Evolutionary conservation across 2,113 vertebrate genomes (phyloP).

Genomic region (Manacus vitellinus): DNA sequence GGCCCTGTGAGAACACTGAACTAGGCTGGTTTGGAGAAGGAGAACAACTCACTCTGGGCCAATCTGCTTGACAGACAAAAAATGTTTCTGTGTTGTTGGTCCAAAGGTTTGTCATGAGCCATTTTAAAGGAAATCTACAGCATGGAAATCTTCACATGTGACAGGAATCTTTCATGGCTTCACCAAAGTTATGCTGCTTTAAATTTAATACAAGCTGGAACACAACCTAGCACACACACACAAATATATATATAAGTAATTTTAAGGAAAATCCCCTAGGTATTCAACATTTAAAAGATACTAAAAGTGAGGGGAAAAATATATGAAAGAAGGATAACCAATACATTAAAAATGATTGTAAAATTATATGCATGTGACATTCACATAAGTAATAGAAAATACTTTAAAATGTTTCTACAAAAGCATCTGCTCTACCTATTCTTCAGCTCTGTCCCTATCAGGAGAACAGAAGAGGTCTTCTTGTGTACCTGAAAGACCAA

Average conservation of each 20-base stretch:
- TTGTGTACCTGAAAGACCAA: neutral
- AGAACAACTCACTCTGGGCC: neutral
- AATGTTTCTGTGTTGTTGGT: neutral
- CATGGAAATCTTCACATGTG: neutral
- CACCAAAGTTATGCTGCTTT: neutral
- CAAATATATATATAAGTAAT: fast-evolving
- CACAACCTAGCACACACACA: neutral
- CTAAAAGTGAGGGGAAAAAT: neutral
- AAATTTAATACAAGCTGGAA: neutral
- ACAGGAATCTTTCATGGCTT: neutral
- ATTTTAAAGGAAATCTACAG: neutral
- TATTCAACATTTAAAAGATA: neutral
- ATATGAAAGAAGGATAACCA: neutral
- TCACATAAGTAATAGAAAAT: neutral
- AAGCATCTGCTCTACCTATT: neutral
- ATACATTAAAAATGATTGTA: neutral
- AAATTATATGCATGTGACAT: neutral
- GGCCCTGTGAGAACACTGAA: neutral
- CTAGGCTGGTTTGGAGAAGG: neutral
- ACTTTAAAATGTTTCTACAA: neutral
- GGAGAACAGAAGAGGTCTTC: neutral
- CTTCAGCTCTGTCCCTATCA: neutral
- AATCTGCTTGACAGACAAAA: neutral
- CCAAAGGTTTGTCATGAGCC: neutral
- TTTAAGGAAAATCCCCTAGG: neutral